Evolutionary conservation across 2,797 vertebrate species (phyloP).

Genomic region (Hafferia zeledoni): DNA sequence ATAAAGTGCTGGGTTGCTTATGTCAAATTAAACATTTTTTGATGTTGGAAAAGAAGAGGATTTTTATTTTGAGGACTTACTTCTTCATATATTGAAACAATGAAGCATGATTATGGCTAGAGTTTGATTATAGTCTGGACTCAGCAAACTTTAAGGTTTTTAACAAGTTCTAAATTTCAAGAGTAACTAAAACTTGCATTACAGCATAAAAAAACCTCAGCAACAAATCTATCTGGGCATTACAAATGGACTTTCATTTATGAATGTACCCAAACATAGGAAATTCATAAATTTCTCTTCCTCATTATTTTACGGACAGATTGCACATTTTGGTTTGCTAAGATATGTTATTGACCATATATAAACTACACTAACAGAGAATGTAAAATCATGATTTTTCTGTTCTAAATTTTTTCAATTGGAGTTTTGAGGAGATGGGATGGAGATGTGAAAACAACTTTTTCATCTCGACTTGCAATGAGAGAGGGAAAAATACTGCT

Average conservation of each 20-base stretch:
- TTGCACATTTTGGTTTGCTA: neutral
- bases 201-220: neutral
- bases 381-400: neutral
- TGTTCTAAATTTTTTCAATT: neutral
- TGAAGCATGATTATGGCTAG: neutral
- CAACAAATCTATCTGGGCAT: neutral
- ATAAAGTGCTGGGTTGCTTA: neutral
- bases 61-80: neutral
- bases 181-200: neutral
- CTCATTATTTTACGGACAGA: neutral
- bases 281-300: neutral
- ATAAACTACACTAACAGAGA: neutral
- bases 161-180: neutral
- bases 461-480: neutral
- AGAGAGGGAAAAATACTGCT: neutral
- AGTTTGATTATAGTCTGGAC: neutral
- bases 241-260: constrained; percentile 18
- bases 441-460: neutral
- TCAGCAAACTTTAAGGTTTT: neutral
- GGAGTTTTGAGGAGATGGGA: neutral
- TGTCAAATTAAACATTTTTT: neutral
- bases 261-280: neutral
- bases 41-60: neutral
- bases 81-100: neutral
- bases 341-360: neutral